These are phyloP conservation scores for Enteromius trimaculatus DNA, from an alignment of 2,797 vertebrate genomes.

Conservation along the genomic window DNA sequence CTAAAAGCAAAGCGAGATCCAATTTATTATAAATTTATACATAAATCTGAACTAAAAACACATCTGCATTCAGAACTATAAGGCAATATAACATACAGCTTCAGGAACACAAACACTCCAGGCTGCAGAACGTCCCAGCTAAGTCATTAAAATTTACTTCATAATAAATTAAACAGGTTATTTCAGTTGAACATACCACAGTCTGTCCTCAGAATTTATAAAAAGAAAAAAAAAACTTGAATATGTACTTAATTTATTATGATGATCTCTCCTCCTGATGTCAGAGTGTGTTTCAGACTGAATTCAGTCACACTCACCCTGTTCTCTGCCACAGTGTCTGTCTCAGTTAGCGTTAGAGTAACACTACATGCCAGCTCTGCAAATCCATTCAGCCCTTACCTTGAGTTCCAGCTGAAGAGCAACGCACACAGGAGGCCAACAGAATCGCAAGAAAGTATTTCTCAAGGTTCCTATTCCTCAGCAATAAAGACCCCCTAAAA, in stretches of 20 bases:
- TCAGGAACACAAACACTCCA: background rate
- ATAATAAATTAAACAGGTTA: background rate
- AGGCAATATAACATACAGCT: background rate
- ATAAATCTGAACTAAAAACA: slow-evolving; percentile 3
- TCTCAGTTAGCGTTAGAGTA: slow-evolving; percentile 8
- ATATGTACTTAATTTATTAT: background rate
- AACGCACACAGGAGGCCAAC: background rate
- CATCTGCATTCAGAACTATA: background rate
- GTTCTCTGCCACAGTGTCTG: slow-evolving; percentile 27
- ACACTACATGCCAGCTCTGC: slow-evolving; percentile 15
- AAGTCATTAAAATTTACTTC: background rate
- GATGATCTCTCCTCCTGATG: background rate
- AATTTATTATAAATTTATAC: slow-evolving; percentile 10
- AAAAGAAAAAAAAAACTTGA: background rate
- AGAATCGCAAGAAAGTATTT: slow-evolving; percentile 16
- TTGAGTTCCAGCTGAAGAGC: slow-evolving; percentile 15
- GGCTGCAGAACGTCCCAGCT: background rate
- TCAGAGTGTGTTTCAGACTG: slow-evolving; percentile 17
- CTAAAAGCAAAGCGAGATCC: background rate
- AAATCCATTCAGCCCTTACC: slow-evolving; percentile 23
- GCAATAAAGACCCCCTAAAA: slow-evolving; percentile 6
- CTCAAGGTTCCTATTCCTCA: slow-evolving; percentile 12
- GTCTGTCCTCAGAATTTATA: background rate
- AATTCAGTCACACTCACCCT: slow-evolving; percentile 29
- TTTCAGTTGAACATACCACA: background rate